Conservation (phyloP, 2,888 invertebrate genomes). For the Agrotis segetum region DNA sequence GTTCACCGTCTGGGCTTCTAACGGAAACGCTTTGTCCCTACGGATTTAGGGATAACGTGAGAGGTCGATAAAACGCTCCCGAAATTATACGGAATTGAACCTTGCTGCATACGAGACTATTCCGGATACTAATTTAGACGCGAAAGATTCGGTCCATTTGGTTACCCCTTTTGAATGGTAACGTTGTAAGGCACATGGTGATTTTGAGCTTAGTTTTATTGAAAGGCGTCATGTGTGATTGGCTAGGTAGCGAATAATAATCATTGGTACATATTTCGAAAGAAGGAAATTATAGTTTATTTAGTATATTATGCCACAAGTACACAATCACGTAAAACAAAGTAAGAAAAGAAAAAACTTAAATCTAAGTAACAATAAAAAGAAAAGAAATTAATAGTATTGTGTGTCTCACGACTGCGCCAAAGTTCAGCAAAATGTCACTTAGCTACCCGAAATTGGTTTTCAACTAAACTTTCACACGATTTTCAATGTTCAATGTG, state of each 20-base stretch:
- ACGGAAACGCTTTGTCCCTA: slow-evolving; percentile 83
- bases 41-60: slow-evolving; percentile 68
- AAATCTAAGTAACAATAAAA: too few species aligned
- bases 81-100: slow-evolving; percentile 65
- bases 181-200: slow-evolving; percentile 12
- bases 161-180: slow-evolving; percentile 49
- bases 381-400: too few species aligned
- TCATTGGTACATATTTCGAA: background rate
- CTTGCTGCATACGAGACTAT: slow-evolving; percentile 65
- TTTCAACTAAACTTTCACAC: too few species aligned
- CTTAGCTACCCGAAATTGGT: too few species aligned
- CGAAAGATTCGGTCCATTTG: slow-evolving; percentile 55
- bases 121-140: slow-evolving; percentile 64
- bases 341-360: too few species aligned
- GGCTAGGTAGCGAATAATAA: background rate
- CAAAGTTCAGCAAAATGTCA: too few species aligned
- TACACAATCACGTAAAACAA: too few species aligned
- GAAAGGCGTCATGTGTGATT: background rate
- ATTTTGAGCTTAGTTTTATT: slow-evolving; percentile 11
- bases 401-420: too few species aligned
- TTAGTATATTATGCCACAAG: too few species aligned
- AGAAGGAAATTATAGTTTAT: too few species aligned
- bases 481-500: too few species aligned
- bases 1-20: slow-evolving; percentile 72
- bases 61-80: slow-evolving; percentile 65